phyloP scores from a whole-genome alignment of 2,113 vertebrate genomes.

The Heterotilapia buettikoferi region DNA sequence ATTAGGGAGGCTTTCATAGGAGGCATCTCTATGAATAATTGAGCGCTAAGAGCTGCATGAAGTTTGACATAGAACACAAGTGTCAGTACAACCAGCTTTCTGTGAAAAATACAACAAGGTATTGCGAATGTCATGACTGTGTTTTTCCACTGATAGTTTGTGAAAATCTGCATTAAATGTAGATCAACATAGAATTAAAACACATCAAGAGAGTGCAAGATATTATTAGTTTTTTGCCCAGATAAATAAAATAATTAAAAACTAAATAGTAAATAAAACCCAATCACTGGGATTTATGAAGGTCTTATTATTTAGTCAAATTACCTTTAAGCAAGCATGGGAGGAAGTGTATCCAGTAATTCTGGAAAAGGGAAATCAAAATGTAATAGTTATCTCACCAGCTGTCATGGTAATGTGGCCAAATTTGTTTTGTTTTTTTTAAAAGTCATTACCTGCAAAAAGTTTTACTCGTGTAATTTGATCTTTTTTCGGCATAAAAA shows the following conservation, averaged over 20 bases:
- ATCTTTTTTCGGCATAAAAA: neutral
- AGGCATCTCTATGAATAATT: neutral
- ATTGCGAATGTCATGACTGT: neutral
- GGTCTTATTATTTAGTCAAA: neutral
- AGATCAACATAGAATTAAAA: neutral
- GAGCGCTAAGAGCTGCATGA: neutral
- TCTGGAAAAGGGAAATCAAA: neutral
- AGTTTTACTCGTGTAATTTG: neutral
- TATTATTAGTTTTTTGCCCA: neutral
- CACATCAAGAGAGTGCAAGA: neutral
- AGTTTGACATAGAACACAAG: neutral
- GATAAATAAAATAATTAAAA: neutral
- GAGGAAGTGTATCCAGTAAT: neutral
- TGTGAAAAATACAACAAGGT: neutral
- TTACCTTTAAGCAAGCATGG: neutral
- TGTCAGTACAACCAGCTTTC: neutral
- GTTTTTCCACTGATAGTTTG: neutral
- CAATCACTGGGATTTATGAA: neutral
- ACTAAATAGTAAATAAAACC: neutral
- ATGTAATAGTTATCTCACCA: neutral
- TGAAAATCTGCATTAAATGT: neutral
- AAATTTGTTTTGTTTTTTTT: neutral
- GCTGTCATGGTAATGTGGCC: neutral
- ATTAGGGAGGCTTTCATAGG: neutral
- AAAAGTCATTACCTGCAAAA: neutral